Percentiles rank a stretch among this genome's conserved stretches.
Conservation (phyloP, 2,113 vertebrate genomes). For the Anser brachyrhynchus region DNA sequence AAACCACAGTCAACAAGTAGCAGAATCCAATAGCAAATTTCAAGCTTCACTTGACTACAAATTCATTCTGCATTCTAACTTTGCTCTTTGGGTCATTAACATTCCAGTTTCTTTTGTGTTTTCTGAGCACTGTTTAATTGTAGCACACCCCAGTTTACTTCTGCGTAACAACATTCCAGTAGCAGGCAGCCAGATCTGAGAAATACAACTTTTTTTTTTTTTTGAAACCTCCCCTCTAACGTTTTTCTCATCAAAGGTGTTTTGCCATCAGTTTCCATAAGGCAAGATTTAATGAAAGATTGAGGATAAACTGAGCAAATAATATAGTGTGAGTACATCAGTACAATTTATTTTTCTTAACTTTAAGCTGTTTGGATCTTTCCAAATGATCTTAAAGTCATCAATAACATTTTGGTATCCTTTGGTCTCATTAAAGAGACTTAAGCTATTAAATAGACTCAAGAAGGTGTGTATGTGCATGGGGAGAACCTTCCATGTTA, state of each 20-base stretch:
- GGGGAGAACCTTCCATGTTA: not conserved
- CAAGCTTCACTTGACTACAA: conserved; percentile 55
- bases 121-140: conserved; percentile 41
- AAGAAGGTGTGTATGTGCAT: not conserved
- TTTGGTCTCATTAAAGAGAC: not conserved
- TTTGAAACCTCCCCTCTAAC: not conserved
- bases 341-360: not conserved
- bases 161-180: conserved; percentile 21
- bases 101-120: conserved; percentile 57
- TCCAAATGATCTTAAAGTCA: not conserved
- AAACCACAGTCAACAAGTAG: conserved; percentile 34
- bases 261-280: not conserved
- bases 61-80: conserved; percentile 67
- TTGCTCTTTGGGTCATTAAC: conserved; percentile 61
- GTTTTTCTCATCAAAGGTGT: not conserved
- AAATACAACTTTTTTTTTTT: not conserved
- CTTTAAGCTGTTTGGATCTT: not conserved
- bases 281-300: not conserved
- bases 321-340: not conserved
- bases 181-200: not conserved
- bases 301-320: not conserved
- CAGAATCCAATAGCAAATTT: conserved; percentile 47
- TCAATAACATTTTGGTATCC: not conserved
- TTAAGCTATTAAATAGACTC: not conserved
- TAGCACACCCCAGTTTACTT: conserved; percentile 22